Evolutionary conservation across 2,113 vertebrate genomes (phyloP), one percentile per base, ranked within the genome.

Genomic region (Sakesphorus luctuosus): DNA sequence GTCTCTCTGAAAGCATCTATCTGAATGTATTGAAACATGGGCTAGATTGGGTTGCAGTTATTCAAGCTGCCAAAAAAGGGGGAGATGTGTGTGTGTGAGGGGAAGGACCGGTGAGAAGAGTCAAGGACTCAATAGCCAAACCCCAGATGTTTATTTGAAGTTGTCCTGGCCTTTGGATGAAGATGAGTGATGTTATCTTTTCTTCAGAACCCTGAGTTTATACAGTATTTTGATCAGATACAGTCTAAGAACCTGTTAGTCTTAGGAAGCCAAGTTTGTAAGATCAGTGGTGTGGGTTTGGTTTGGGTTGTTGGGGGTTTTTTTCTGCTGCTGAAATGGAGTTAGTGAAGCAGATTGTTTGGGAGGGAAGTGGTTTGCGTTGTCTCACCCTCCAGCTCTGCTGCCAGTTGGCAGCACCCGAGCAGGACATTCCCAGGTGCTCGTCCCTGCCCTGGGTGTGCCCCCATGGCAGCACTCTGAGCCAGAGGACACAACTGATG

Each of bases 361-460:
- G 6, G 47, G 21, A 44, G 6, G 4, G 7, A 40, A 44, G 6
- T 13, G 14, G 17, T 56, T 52, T 14, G 2, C 47, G 36, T 24
- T 61, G 15, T 43, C 29, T 31, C 6, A 5, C 7, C 0, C 26
- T 23, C 0, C 10, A 23, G 47, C 28, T 71, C 58, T 12, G 2
- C 18, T 11, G 6, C 18, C 59, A 65, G 14, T 46, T 7, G 5
- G 16, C 44, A 61, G 28, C 28, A 3, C 13, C 47, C 63, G 46
- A 2, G 7, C 15, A 53, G 71, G 43, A 40, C 11, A 2, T 33
- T 21, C 4, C 35, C 20, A 4, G 0, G 4, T 50, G 23, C n/a
- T 35, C 20, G 0, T 16, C 58, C 12, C 85, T 61, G 33, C 28
- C 13, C 28, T 0, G 0, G 1, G 11, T 9, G 38, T 26, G 2